Conservation (phyloP, 2,113 vertebrate species). For the Nesoenas mayeri region DNA sequence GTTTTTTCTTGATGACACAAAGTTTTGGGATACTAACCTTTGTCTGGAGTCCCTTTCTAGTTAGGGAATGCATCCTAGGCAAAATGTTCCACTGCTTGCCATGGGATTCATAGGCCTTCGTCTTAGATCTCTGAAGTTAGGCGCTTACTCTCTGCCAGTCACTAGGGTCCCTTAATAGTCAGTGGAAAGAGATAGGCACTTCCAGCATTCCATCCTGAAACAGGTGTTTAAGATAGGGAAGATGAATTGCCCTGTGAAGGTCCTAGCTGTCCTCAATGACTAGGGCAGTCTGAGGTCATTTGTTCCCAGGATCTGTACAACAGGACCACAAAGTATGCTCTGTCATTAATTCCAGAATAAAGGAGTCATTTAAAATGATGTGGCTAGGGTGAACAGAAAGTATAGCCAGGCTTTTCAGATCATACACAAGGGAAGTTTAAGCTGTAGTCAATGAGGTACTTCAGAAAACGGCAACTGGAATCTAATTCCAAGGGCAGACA, state of each 20-base stretch:
- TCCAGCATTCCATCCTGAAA: conserved; percentile 12
- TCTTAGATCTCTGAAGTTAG: background rate
- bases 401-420: conserved; percentile 57
- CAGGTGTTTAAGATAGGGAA: background rate
- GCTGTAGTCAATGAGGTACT: conserved; percentile 47
- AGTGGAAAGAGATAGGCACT: background rate
- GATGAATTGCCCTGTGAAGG: conserved; percentile 18
- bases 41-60: background rate
- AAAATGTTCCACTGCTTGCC: background rate
- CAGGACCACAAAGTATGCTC: conserved; percentile 1
- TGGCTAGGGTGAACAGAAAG: conserved; percentile 26
- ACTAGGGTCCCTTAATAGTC: background rate
- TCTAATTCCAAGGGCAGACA: conserved; percentile 44
- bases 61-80: background rate
- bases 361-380: conserved; percentile 31
- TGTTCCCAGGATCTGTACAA: conserved; percentile 37
- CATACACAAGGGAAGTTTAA: conserved; percentile 35
- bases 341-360: conserved; percentile 47
- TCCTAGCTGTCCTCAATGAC: background rate
- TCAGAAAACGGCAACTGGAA: conserved; percentile 41
- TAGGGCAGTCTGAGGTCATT: conserved; percentile 35
- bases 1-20: background rate
- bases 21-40: background rate
- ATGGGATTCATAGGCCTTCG: background rate
- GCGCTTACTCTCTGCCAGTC: background rate